Percentiles rank a stretch among this genome's conserved stretches.
Conservation (phyloP, 1,140 invertebrate genomes). For the Calliopsis andreniformis region DNA sequence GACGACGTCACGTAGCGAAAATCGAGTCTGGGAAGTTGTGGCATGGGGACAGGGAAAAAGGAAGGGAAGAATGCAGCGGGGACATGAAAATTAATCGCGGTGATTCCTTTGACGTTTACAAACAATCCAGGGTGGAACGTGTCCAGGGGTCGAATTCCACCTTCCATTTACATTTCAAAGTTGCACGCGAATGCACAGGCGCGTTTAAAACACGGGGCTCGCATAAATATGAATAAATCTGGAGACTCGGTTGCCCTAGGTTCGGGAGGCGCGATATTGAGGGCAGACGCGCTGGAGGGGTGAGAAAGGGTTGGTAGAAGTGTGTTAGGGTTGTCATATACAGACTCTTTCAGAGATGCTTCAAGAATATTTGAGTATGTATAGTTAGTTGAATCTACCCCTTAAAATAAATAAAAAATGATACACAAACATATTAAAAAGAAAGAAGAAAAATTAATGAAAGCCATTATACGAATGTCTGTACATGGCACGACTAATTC, state of each 20-base stretch:
- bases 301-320: too few species aligned
- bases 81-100: slow-evolving; percentile 25
- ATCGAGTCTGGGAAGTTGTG: neutral
- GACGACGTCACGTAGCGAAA: neutral
- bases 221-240: slow-evolving; percentile 36
- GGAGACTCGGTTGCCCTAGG: neutral
- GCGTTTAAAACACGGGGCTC: neutral
- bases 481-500: too few species aligned
- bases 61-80: neutral
- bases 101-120: slow-evolving; percentile 19
- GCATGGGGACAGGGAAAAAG: neutral
- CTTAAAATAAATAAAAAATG: too few species aligned
- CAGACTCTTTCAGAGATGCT: too few species aligned
- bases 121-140: slow-evolving; percentile 2
- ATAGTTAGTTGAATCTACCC: too few species aligned
- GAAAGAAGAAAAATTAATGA: too few species aligned
- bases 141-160: neutral
- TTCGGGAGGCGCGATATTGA: neutral
- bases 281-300: too few species aligned
- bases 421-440: too few species aligned
- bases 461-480: too few species aligned
- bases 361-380: too few species aligned
- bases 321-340: too few species aligned
- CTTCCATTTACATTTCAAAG: slow-evolving; percentile 36
- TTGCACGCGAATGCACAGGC: neutral